Conservation (phyloP, 2,113 vertebrate genomes). For the Pontoporia blainvillei region DNA sequence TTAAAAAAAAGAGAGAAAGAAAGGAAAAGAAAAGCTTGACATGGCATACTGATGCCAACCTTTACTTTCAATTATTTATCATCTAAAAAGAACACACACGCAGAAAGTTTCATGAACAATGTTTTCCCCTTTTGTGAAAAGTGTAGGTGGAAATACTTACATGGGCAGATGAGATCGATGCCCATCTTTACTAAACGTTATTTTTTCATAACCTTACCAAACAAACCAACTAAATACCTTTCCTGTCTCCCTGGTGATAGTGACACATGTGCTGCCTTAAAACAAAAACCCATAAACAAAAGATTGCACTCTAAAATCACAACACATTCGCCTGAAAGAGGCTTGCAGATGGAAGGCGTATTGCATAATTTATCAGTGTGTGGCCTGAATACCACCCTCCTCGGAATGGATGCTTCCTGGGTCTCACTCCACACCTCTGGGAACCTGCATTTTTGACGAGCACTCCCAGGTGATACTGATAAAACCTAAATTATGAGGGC, state of each 20-base stretch:
- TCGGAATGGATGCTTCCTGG: neutral
- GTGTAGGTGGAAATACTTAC: conserved; percentile 32
- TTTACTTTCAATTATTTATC: conserved; percentile 72
- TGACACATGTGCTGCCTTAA: neutral
- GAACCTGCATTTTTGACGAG: neutral
- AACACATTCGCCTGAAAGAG: neutral
- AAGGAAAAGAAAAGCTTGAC: neutral
- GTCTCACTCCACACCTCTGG: neutral
- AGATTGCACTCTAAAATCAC: neutral
- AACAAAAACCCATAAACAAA: conserved; percentile 24
- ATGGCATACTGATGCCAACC: conserved; percentile 44
- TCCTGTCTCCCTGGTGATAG: conserved; percentile 24
- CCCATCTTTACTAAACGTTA: neutral
- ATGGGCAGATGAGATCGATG: neutral
- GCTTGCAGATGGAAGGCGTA: neutral
- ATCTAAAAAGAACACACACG: conserved; percentile 38
- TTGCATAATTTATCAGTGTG: neutral
- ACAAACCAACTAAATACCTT: conserved; percentile 2
- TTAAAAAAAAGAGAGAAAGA: conserved; percentile 1
- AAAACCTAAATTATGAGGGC: neutral
- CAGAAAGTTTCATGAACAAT: conserved; percentile 38
- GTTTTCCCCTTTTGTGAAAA: conserved; percentile 36
- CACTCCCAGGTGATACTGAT: neutral
- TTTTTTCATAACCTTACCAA: neutral
- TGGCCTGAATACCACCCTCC: neutral